Percentiles rank a stretch among this genome's conserved stretches.
phyloP scores from a whole-genome alignment of 2,888 invertebrate genomes.

The Formica aserva region DNA sequence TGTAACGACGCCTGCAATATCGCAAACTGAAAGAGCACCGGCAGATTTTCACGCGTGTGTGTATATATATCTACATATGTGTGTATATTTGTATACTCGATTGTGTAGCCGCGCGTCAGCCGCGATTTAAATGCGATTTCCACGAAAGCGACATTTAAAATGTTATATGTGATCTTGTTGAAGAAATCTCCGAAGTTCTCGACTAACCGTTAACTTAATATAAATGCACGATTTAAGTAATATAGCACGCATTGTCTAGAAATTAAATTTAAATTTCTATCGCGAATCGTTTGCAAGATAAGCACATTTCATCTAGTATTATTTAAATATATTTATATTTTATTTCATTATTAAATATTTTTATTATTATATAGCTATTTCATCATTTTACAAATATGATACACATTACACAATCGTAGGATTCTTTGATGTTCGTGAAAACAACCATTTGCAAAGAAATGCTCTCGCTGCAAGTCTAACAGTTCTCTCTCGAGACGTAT shows the following conservation, averaged over 20 bases:
- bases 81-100: background rate
- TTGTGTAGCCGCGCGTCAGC: background rate
- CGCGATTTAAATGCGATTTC: slow-evolving; percentile 21
- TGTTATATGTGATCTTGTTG: slow-evolving; percentile 21
- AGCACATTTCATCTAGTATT: background rate
- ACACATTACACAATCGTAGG: background rate
- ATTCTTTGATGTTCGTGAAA: background rate
- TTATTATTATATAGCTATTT: background rate
- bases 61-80: background rate
- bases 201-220: background rate
- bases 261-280: background rate
- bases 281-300: background rate
- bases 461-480: background rate
- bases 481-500: background rate
- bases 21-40: slow-evolving; percentile 44
- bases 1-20: slow-evolving; percentile 51
- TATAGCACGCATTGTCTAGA: background rate
- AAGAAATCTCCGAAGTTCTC: background rate
- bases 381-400: background rate
- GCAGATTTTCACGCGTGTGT: background rate
- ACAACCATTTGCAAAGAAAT: background rate
- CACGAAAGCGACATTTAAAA: slow-evolving; percentile 23
- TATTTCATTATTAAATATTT: background rate
- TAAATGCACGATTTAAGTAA: slow-evolving; percentile 8
- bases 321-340: background rate